Conservation (phyloP, 2,888 invertebrate genomes). For the Drosophila ezoana region DNA sequence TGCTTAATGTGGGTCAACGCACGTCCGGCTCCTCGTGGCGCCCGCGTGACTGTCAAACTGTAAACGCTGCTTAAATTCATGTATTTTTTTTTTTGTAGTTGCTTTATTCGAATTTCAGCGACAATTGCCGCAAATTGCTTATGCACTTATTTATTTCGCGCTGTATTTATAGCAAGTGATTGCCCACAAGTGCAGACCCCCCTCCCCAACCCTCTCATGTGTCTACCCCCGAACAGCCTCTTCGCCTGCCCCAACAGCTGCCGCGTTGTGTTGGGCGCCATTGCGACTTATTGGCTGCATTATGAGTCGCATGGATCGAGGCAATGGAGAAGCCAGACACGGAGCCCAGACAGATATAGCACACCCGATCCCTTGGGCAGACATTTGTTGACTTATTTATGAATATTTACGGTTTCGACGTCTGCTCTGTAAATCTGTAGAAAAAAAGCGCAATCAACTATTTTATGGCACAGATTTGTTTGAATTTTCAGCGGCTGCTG, state of each 20-base stretch:
- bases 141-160: constrained; percentile 50
- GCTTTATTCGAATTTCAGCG: constrained; percentile 34
- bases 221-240: not conserved
- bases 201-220: too few relatives aligned
- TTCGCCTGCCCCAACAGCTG: not conserved
- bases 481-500: constrained; percentile 9
- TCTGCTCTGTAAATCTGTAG: constrained; percentile 35
- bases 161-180: constrained; percentile 62
- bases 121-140: constrained; percentile 77
- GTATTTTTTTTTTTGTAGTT: not conserved
- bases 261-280: constrained; percentile 38
- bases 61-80: constrained; percentile 10
- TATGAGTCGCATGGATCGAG: constrained; percentile 48
- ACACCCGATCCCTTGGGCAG: constrained; percentile 6
- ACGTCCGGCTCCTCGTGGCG: constrained; percentile 62
- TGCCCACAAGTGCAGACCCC: constrained; percentile 66
- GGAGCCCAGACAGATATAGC: constrained; percentile 1
- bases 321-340: constrained; percentile 23
- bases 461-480: constrained; percentile 29
- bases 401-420: constrained; percentile 18
- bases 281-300: constrained; percentile 55
- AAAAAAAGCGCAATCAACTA: constrained; percentile 31
- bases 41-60: constrained; percentile 34
- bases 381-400: constrained; percentile 51
- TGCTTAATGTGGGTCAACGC: constrained; percentile 69